Base-by-base conservation (phyloP, 1,140 invertebrate species). In the Zaprionus taronus region DNA sequence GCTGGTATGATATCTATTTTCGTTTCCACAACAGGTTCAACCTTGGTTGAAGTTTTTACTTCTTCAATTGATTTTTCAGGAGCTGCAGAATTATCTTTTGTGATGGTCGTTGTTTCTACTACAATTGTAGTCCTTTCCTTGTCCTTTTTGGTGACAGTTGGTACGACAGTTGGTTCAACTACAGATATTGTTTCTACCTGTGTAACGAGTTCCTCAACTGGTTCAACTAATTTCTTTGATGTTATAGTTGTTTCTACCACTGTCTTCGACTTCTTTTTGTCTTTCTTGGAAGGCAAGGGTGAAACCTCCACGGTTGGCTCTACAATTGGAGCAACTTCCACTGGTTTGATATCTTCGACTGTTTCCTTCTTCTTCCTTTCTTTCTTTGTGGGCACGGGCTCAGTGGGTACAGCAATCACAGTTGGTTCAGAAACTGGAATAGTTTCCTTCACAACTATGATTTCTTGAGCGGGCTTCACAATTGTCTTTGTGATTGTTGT, bases 211-310 rank as follows among this genome's bases (percentile, higher is more conserved):
- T 60, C 44, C 44, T 69, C 44, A 38, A 31, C 47, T 20, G 62
- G 69, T 36, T 41, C 14, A n/a, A 22, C 12, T 6, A 22, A 22
- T 36, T 53, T 24, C 20, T 51, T 66, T 6, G 24, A 24, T 51
- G 53, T 17, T 36, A 38, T 38, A 5, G 15, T 55, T 26, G 66
- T 47, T 58, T 75, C 72, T 17, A 61, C 36, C 26, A 58, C 41
- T 36, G 55, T 38, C 55, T 72, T 76, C 2, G 44, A 20, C 34
- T 75, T 75, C 69, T 83, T 84, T 28, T 77, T 84, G 1, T 81
- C 82, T 24, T 67, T 84, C 24, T 77, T 83, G 9, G 58, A 36
- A 15, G 72, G 57, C 15, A 51, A 34, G 22, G 38, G 5, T 28
- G 5, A 7, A 12, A 17, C n/a, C 3, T 78, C 66, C 5, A 49